Percentiles rank a stretch among this genome's conserved stretches.
These are phyloP conservation scores for Cerceris ruficornis DNA, from an alignment of 2,888 invertebrate species.

Conservation along the genomic window DNA sequence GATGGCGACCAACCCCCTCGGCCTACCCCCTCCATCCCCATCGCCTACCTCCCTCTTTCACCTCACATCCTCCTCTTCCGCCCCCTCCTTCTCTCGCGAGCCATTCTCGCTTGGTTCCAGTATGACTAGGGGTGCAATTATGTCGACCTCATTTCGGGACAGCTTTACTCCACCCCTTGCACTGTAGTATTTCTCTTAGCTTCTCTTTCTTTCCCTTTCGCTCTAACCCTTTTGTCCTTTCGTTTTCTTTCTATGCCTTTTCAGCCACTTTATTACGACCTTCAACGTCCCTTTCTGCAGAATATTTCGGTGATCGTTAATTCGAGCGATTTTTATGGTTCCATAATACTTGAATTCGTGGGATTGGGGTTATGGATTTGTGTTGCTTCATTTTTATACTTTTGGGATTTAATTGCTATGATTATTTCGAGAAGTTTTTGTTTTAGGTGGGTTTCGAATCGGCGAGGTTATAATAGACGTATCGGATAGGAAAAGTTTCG, in stretches of 20 bases:
- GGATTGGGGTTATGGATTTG: too few species aligned
- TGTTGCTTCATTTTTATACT: too few species aligned
- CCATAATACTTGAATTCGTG: too few species aligned
- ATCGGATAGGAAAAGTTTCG: too few species aligned
- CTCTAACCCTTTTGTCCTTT: background rate
- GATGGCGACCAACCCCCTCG: conserved; percentile 67
- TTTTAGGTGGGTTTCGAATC: too few species aligned
- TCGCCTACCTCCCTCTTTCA: conserved; percentile 44
- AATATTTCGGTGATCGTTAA: background rate
- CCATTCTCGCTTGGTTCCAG: conserved; percentile 62
- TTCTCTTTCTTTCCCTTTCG: conserved; percentile 10
- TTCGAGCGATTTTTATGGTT: too few species aligned
- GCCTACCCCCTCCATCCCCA: conserved; percentile 49
- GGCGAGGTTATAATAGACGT: too few species aligned
- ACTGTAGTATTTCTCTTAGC: conserved; percentile 51
- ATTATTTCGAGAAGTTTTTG: too few species aligned
- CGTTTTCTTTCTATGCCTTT: background rate
- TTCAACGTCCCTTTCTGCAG: background rate
- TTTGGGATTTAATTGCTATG: too few species aligned
- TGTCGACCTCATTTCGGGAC: conserved; percentile 78
- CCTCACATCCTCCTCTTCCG: conserved; percentile 29
- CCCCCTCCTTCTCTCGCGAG: conserved; percentile 42
- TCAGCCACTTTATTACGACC: background rate
- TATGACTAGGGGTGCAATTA: conserved; percentile 78
- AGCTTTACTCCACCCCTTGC: conserved; percentile 69